A percentile compares a stretch with the other conserved stretches of the same genome.
phyloP scores from a whole-genome alignment of 1,140 invertebrate genomes.

The Drosophila lini region DNA sequence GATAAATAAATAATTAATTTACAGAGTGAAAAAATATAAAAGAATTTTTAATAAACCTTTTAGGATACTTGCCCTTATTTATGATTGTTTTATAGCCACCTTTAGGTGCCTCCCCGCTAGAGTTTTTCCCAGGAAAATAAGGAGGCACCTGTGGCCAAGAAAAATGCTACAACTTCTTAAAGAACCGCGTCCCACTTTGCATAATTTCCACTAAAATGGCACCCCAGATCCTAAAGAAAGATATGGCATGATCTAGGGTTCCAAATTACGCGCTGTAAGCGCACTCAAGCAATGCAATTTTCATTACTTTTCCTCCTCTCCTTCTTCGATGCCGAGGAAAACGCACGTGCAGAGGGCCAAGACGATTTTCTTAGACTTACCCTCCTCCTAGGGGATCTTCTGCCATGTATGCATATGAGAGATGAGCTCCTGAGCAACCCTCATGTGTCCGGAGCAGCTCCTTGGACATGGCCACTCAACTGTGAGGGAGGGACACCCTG shows the following conservation, averaged over 20 bases:
- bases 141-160: constrained; percentile 21
- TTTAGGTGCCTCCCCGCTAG: neutral
- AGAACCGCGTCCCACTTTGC: constrained; percentile 47
- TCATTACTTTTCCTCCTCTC: constrained; percentile 46
- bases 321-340: constrained; percentile 51
- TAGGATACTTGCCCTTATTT: neutral
- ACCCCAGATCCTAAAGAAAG: constrained; percentile 11
- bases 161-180: constrained; percentile 4
- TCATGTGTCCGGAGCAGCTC: constrained; percentile 32
- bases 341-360: constrained; percentile 66
- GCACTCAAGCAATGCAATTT: constrained; percentile 73
- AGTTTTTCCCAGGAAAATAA: constrained; percentile 29
- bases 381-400: constrained; percentile 23
- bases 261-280: constrained; percentile 60
- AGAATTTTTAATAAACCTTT: neutral
- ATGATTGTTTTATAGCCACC: neutral
- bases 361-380: constrained; percentile 66
- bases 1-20: constrained; percentile 19
- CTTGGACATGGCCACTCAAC: constrained; percentile 57
- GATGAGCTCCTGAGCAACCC: constrained; percentile 66
- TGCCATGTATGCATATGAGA: constrained; percentile 16
- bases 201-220: constrained; percentile 53
- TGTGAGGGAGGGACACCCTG: constrained; percentile 33
- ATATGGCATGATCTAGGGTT: constrained; percentile 43
- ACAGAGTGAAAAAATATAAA: neutral